These are phyloP conservation scores for Calephelis virginiensis DNA, from an alignment of 1,140 invertebrate species.

Conservation along the genomic window DNA sequence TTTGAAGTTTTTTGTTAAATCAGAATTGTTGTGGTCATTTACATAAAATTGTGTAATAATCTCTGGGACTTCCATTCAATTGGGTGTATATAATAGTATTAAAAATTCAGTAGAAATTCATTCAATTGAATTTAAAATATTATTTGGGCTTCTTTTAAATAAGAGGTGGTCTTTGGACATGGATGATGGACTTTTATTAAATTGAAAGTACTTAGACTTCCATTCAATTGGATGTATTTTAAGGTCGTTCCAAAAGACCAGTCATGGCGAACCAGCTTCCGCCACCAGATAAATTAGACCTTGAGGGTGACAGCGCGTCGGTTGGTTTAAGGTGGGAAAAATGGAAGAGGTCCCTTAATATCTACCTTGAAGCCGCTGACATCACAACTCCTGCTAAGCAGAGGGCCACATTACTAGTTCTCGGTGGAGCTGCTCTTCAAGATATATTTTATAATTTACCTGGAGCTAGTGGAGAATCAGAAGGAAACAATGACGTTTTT, in stretches of 20 bases:
- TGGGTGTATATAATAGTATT: no score
- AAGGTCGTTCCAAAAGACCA: background rate
- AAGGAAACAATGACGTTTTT: conserved; percentile 22
- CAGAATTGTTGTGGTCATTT: no score
- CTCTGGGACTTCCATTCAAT: no score
- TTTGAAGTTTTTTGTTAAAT: no score
- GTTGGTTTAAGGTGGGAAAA: conserved; percentile 22
- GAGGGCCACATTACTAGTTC: conserved; percentile 28
- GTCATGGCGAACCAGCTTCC: conserved; percentile 20
- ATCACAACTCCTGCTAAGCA: conserved; percentile 23
- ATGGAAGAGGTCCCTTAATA: conserved; percentile 25
- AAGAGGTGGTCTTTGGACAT: no score
- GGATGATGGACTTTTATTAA: no score
- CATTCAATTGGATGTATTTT: no score
- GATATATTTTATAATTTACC: conserved; percentile 35
- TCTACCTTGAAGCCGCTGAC: conserved; percentile 25
- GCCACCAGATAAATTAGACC: conserved; percentile 20
- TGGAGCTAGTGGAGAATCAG: conserved; percentile 27
- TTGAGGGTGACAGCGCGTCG: conserved; percentile 24
- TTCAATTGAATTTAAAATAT: no score
- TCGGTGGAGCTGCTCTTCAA: conserved; percentile 32
- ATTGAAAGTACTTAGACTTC: no score
- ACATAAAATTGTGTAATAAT: no score
- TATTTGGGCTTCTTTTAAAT: no score
- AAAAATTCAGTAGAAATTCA: no score